Evolutionary conservation across 2,113 vertebrate species (phyloP).

Genomic region (Oreocharis arfaki): DNA sequence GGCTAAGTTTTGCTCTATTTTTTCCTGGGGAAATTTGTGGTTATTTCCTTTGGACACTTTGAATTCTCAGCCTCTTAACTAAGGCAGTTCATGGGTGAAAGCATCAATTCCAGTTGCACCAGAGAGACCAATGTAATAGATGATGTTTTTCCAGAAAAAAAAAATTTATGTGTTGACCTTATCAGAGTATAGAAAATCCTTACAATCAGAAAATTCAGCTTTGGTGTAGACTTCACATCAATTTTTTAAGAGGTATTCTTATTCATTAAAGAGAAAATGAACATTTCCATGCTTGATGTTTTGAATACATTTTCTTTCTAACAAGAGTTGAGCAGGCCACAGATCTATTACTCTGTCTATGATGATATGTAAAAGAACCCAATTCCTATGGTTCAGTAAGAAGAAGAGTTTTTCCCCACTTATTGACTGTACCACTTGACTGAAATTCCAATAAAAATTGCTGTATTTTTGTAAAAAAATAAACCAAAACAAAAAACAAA

Average conservation of each 20-base stretch:
- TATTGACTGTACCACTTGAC: not conserved
- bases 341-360: not conserved
- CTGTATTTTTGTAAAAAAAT: not conserved
- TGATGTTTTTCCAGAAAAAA: not conserved
- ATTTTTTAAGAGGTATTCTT: not conserved
- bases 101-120: not conserved
- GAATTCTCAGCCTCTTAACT: not conserved
- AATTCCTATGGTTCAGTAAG: not conserved
- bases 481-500: not conserved
- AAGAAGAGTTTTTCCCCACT: not conserved
- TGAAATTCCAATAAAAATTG: not conserved
- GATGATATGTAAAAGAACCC: not conserved
- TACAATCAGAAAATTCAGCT: not conserved
- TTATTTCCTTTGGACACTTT: not conserved
- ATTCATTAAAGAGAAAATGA: not conserved
- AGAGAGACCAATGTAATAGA: not conserved
- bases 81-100: not conserved
- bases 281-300: accelerated
- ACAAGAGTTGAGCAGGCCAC: not conserved
- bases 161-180: not conserved
- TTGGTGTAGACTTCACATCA: not conserved
- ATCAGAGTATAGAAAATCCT: not conserved
- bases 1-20: not conserved
- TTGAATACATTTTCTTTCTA: not conserved
- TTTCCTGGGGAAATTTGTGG: not conserved